Evolutionary conservation across 2,797 vertebrate species (phyloP), one percentile per base, ranked within the genome.

Genomic region (Echeneis naucrates): DNA sequence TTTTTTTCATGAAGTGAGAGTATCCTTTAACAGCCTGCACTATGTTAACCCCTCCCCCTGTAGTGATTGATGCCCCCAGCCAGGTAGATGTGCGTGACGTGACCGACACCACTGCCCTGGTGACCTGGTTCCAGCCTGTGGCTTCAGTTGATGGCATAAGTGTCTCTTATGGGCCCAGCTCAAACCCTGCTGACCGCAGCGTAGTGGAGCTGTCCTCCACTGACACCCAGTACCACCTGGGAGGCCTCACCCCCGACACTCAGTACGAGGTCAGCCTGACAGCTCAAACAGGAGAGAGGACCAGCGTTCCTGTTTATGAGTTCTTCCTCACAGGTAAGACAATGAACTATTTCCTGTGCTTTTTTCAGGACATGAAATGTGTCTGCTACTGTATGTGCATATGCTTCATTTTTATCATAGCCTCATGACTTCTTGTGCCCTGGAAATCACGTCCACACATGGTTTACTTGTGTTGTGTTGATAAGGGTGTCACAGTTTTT

Each of bases 71-170:
- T 44, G 95, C 96, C 33, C 98, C 98, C 8, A 95, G 96, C 82
- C 96, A 97, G 76, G 92, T 98, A 0, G 94, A 97, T 16, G 94
- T 96, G 19, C 96, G 93, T n/a, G 97, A 99, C 0, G 91, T 99
- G 75, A 98, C 96, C 0, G 98, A 98, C 90, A 96, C 94, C 59
- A 98, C 97, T 0, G 97, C 97, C 0, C 92, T 99, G 52, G 91
- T 99, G 87, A 98, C 97, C 0, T 99, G 98, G 98, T 94, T 94
- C 85, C 97, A 96, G 75, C 97, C 98, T 1, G 85, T 97, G 76
- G 97, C 98, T 9, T 90, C 94, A 52, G 95, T 99, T 0, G 97
- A 99, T 0, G 87, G 93, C 1, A 71, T 99, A 2, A 96, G 93
- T 12, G 77, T 99, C 66, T 96, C 94, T 0, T 99, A 95, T 0